Evolutionary conservation across 2,888 invertebrate genomes (phyloP), one percentile per base, ranked within the genome.

Genomic region (Philereme transversata): DNA sequence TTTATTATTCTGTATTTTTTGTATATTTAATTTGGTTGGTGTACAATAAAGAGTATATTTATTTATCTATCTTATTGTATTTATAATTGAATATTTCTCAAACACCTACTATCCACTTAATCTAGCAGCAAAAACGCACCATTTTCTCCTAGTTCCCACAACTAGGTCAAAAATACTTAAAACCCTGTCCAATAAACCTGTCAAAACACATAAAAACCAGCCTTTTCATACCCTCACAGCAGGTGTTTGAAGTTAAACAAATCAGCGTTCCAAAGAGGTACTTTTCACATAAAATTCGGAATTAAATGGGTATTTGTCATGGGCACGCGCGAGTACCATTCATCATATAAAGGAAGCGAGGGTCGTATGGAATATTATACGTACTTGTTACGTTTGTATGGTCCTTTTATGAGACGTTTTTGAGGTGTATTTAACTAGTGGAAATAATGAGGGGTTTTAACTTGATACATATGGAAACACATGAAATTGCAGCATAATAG

Each of bases 231-330:
- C 44, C 56, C 35, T 33, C 53, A 9, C 36, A 51, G 48, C 59
- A 63, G 63, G 63, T 63, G 63, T 60, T 60, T 56, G 63, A 63
- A 63, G 63, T 63, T 63, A 60, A 60, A 63, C 63, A 63, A 63
- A 63, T 63, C 63, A 63, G 56, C 56, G 49, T 50, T 63, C 60
- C 59, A 63, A 59, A 62, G 55, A 45, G 56, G 56, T 53, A 58
- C 60, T 59, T 65, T 60, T 58, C 60, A 63, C 60, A 65, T 62
- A 63, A 66, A 62, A 64, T 64, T 66, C 54, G 57, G 57, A 61
- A 64, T 65, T 65, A 64, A 62, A 64, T 57, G 56, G 52, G 56
- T 61, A 68, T 70, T 67, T 69, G 67, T 69, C 69, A 69, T 59
- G 62, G 34, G 54, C 59, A 51, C 60, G 58, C 62, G 57, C 58